Base-by-base conservation (phyloP, 1,140 invertebrate species). In the Potamilus streckersoni region DNA sequence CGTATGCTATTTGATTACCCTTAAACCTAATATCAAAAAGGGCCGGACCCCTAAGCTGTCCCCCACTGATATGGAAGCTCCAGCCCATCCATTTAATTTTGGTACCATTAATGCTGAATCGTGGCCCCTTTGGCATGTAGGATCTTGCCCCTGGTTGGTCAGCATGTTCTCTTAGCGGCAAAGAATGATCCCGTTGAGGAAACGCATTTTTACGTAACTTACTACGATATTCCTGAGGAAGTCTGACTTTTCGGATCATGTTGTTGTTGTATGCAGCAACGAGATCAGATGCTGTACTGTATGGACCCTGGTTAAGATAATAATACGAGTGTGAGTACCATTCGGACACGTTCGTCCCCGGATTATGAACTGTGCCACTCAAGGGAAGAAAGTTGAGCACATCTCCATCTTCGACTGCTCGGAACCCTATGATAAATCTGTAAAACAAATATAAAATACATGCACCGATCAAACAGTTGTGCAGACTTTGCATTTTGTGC, bases 1-100 rank as follows among this genome's bases (percentile, higher is more conserved):
- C 83, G 57, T 86, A 86, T 0, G 80, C 74, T 11, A 86, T 83
- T 59, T 82, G 81, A 20, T 76, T 64, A 49, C 60, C 57, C 56
- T 66, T 71, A 59, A 76, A 76, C 19, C 68, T 76, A 12, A 76
- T 71, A 20, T 76, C 66, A 61, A 76, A 76, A 38, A 76, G 56
- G 15, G 74, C 74, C 19, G 74, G 74, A 20, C 74, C 74, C 6
- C 74, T 55, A 17, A 70, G 71, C 60, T 76, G 69, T 3, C 74
- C 55, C 23, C 74, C 74, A 65, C 74, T 76, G 20, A 76, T 66
- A 8, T 76, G 63, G 72, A 76, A 76, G 59, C 62, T 65, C 74
- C 74, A 76, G 57, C 61, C 74, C 74, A 76, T 76, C 74, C 74
- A 76, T 57, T 70, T 71, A 14, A 76, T 63, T 2, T 72, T 55